phyloP scores from a whole-genome alignment of 2,113 vertebrate genomes.

The Pontoporia blainvillei region DNA sequence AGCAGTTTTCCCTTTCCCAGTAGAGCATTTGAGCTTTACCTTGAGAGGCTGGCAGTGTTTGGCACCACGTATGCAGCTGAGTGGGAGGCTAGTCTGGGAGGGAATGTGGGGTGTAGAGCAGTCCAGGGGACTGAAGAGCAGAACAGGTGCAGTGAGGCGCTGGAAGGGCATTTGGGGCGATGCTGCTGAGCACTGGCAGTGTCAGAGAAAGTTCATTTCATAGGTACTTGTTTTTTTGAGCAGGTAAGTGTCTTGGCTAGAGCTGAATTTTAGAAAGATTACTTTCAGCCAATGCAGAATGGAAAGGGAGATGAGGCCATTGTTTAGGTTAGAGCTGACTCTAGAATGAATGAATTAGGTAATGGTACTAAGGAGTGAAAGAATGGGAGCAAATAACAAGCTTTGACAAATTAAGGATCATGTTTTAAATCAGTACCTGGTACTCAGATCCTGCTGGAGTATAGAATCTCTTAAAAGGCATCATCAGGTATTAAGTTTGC shows the following conservation, averaged over 20 bases:
- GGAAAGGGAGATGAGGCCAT: neutral
- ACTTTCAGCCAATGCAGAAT: neutral
- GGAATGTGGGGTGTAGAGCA: neutral
- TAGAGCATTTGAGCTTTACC: neutral
- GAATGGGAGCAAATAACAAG: neutral
- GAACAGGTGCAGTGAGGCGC: neutral
- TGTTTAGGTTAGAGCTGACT: slow-evolving; percentile 19
- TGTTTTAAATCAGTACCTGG: neutral
- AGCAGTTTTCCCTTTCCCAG: neutral
- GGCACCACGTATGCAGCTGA: neutral
- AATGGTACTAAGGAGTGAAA: neutral
- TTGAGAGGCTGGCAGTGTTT: neutral
- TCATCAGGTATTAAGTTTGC: neutral
- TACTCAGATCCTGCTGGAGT: neutral
- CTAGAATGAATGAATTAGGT: neutral
- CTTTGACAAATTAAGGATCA: slow-evolving; percentile 7
- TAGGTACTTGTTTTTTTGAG: neutral
- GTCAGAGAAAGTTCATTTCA: neutral
- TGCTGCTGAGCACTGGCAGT: neutral
- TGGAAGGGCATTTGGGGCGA: neutral
- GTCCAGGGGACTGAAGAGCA: neutral
- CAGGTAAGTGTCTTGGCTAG: neutral
- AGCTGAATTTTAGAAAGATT: neutral
- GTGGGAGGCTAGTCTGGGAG: neutral
- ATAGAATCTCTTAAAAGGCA: neutral